A percentile compares a stretch with the other conserved stretches of the same genome.
Conservation (phyloP, 1,140 invertebrate genomes). For the Penaeus chinensis region DNA sequence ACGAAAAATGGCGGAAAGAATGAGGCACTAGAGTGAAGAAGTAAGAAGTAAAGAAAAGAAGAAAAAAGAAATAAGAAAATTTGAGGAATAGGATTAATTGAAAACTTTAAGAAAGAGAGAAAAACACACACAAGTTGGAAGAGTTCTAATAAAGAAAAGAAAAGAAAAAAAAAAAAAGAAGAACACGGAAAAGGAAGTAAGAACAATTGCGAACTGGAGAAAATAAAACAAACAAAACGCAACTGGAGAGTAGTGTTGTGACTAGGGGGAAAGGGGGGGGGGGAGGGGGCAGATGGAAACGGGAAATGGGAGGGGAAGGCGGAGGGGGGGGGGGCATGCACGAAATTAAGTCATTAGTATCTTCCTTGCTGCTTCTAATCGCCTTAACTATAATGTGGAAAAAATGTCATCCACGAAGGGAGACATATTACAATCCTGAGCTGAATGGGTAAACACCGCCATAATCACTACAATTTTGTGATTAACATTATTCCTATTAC, state of each 20-base stretch:
- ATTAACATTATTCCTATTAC: too few relatives aligned
- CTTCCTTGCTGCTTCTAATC: background rate
- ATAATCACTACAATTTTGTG: too few relatives aligned
- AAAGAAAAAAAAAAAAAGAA: background rate
- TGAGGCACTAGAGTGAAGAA: too few relatives aligned
- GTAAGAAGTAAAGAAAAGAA: too few relatives aligned
- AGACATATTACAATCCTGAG: too few relatives aligned
- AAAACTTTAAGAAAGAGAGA: background rate
- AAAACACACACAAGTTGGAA: background rate
- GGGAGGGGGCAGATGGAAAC: background rate
- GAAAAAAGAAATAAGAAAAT: too few relatives aligned
- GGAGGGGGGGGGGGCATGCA: background rate
- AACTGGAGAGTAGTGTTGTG: too few relatives aligned
- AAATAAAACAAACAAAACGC: background rate
- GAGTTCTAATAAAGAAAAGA: background rate
- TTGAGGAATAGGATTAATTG: too few relatives aligned
- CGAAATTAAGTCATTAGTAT: background rate
- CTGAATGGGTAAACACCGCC: too few relatives aligned
- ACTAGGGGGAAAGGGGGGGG: too few relatives aligned
- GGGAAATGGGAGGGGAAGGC: background rate
- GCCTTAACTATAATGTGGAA: too few relatives aligned
- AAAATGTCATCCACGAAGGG: too few relatives aligned
- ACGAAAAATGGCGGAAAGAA: background rate
- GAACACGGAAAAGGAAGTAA: background rate
- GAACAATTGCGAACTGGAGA: background rate